Evolutionary conservation across 2,888 invertebrate genomes (phyloP).

Genomic region (Drosophila diplacantha): DNA sequence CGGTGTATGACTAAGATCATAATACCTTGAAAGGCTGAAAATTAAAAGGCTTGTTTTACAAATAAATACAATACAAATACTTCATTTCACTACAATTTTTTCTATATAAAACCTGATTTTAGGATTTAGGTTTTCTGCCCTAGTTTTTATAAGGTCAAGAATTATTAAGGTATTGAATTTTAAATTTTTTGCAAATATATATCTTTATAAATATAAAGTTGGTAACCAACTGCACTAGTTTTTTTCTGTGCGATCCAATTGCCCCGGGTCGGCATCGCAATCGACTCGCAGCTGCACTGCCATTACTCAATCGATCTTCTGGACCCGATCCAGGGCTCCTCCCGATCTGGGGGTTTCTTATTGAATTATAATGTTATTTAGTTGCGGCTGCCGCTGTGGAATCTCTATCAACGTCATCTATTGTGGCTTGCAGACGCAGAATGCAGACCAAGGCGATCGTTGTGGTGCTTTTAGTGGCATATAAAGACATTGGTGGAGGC

Average conservation of each 20-base stretch:
- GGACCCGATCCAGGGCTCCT: constrained; percentile 29
- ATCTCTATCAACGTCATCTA: constrained; percentile 52
- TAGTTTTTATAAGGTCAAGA: no score
- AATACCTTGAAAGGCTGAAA: no score
- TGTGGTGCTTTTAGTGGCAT: constrained; percentile 19
- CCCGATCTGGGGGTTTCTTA: constrained; percentile 46
- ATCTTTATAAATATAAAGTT: no score
- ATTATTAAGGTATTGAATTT: no score
- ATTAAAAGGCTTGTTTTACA: no score
- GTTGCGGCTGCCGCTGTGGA: constrained; percentile 30
- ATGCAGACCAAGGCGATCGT: constrained; percentile 35
- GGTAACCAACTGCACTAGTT: not conserved
- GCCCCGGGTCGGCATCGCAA: constrained; percentile 13
- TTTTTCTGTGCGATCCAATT: constrained; percentile 15
- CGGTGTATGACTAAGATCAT: no score
- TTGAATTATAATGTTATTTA: constrained; percentile 69
- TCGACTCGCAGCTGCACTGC: constrained; percentile 45
- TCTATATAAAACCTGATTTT: no score
- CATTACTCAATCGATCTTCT: constrained; percentile 43
- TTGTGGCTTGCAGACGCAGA: constrained; percentile 49
- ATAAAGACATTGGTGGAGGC: constrained; percentile 52
- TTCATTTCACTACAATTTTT: no score
- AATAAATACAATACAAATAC: no score
- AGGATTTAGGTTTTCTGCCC: no score
- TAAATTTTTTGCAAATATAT: no score